Percentiles rank a stretch among this genome's conserved stretches.
These are phyloP conservation scores for Diarsia mendica DNA, from an alignment of 2,888 invertebrate species.

Conservation along the genomic window DNA sequence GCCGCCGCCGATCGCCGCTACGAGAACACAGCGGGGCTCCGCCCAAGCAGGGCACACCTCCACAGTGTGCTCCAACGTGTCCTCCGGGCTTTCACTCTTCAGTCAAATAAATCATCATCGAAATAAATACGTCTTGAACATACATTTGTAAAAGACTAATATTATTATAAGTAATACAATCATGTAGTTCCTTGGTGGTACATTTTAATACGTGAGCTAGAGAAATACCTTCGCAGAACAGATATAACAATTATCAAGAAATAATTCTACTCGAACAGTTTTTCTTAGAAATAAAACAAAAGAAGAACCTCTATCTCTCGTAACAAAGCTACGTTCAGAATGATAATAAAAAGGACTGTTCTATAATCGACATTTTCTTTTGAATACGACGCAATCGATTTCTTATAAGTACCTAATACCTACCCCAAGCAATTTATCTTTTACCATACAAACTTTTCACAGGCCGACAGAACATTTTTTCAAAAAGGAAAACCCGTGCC, in stretches of 20 bases:
- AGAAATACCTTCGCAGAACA: background rate
- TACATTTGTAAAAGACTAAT: background rate
- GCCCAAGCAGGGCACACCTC: too few species aligned
- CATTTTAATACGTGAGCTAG: background rate
- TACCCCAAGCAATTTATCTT: conserved; percentile 18
- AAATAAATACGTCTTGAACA: background rate
- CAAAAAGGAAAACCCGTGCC: conserved; percentile 3
- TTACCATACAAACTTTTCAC: conserved; percentile 19
- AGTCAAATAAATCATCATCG: too few species aligned
- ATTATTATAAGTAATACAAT: background rate
- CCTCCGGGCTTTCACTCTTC: background rate
- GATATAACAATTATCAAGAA: conserved; percentile 2
- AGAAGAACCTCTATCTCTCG: background rate
- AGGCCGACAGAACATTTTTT: conserved; percentile 12
- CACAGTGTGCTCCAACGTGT: too few species aligned
- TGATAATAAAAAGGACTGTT: background rate
- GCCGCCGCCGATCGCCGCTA: too few species aligned
- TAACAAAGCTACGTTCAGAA: conserved; percentile 3
- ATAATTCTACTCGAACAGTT: background rate
- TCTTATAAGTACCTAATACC: background rate
- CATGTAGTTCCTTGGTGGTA: background rate
- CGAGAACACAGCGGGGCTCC: too few species aligned
- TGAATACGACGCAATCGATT: conserved; percentile 16
- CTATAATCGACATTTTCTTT: background rate
- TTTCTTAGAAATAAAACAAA: conserved; percentile 5